These are phyloP conservation scores for Hypomecis punctinalis DNA, from an alignment of 2,888 invertebrate species.

Conservation along the genomic window DNA sequence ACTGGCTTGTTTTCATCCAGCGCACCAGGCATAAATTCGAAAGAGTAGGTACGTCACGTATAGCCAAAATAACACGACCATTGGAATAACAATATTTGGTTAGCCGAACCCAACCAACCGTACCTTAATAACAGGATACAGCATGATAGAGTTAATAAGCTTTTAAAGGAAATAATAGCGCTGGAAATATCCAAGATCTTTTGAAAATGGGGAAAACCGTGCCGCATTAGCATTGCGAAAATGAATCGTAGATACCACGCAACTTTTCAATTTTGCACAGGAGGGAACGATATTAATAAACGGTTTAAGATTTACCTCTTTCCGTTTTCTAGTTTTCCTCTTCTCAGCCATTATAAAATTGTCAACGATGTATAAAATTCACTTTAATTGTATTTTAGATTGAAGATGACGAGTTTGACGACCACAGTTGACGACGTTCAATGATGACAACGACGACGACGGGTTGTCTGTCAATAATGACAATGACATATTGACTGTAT, in stretches of 20 bases:
- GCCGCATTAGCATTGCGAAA: conserved; percentile 48
- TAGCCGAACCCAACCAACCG: neutral
- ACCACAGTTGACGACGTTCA: too few relatives aligned
- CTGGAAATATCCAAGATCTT: conserved; percentile 12
- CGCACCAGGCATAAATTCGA: conserved; percentile 50
- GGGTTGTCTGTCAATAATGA: too few relatives aligned
- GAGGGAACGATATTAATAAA: neutral
- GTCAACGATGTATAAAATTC: conserved; percentile 63
- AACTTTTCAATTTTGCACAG: neutral
- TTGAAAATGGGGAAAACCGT: conserved; percentile 40
- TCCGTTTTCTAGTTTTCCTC: conserved; percentile 80
- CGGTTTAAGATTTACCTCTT: conserved; percentile 68
- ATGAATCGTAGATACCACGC: conserved; percentile 17
- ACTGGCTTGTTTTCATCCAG: conserved; percentile 52
- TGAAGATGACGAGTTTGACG: conserved; percentile 37
- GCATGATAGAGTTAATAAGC: too few relatives aligned
- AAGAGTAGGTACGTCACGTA: conserved; percentile 55
- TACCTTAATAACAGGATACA: too few relatives aligned
- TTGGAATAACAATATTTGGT: neutral
- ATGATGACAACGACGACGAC: too few relatives aligned
- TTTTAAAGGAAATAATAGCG: neutral
- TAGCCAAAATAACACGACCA: conserved; percentile 8
- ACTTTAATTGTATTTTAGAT: conserved; percentile 48
- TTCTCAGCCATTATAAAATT: conserved; percentile 79
- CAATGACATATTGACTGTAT: too few relatives aligned